Evolutionary conservation across 2,113 vertebrate species (phyloP).

Genomic region (Calonectris borealis): DNA sequence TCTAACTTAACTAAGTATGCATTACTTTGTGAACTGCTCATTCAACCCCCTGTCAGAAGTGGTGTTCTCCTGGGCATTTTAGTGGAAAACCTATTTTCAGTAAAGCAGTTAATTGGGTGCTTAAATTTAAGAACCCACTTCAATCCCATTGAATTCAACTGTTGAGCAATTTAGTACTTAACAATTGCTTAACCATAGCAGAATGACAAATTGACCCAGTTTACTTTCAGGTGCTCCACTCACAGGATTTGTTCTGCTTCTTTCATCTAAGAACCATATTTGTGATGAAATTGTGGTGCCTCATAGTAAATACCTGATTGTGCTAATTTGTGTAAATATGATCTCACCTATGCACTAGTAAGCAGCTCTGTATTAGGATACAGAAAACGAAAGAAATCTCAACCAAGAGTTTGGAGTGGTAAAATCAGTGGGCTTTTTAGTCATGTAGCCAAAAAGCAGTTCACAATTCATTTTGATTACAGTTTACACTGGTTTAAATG

Average conservation of each 20-base stretch:
- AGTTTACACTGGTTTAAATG: background rate
- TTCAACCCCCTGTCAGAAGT: background rate
- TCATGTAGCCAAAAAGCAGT: background rate
- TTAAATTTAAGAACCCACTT: constrained; percentile 37
- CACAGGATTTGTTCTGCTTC: background rate
- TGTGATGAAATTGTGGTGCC: background rate
- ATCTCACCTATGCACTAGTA: background rate
- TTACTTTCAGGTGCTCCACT: background rate
- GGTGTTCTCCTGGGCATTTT: background rate
- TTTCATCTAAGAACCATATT: background rate
- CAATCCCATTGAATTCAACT: constrained; percentile 12
- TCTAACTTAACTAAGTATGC: background rate
- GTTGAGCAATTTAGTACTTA: constrained; percentile 19
- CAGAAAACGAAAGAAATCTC: background rate
- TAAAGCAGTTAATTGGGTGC: constrained; percentile 11
- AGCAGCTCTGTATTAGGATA: background rate
- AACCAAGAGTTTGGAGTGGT: background rate
- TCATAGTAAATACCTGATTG: background rate
- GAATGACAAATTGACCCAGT: background rate
- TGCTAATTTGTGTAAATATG: background rate
- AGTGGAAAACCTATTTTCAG: background rate
- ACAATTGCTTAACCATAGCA: background rate
- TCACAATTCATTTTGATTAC: background rate
- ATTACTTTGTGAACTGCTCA: background rate
- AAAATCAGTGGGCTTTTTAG: background rate